A percentile compares a stretch with the other conserved stretches of the same genome.
These are phyloP conservation scores for Echinometra lucunter DNA, from an alignment of 53 echinoderm and acorn worm species.

Conservation along the genomic window DNA sequence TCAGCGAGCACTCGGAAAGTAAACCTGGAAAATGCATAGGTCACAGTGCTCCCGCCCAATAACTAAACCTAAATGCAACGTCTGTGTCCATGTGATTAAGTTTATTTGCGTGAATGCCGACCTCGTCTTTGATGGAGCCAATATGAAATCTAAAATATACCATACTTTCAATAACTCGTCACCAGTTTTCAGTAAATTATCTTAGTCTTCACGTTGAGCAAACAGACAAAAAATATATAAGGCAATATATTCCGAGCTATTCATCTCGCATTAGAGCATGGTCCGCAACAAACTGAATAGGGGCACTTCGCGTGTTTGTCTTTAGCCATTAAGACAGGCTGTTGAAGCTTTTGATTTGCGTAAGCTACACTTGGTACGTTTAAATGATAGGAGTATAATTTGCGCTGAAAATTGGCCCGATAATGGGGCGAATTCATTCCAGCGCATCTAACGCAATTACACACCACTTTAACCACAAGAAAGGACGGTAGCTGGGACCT, in stretches of 20 bases:
- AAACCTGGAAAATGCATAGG: too few relatives aligned
- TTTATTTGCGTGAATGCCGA: background rate
- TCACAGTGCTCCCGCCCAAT: too few relatives aligned
- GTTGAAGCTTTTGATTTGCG: background rate
- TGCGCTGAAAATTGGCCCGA: constrained; percentile 15
- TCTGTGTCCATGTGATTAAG: too few relatives aligned
- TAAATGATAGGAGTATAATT: constrained; percentile 22
- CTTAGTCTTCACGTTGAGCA: background rate
- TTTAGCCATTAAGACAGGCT: constrained; percentile 35
- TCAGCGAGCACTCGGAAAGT: too few relatives aligned
- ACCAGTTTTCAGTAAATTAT: background rate
- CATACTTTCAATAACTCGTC: constrained; percentile 15
- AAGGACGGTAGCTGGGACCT: background rate
- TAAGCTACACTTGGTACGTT: background rate
- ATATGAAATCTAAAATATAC: background rate
- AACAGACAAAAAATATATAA: constrained; percentile 1
- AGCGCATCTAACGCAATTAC: constrained; percentile 47
- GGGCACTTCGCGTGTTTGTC: constrained; percentile 37
- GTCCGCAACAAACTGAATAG: constrained; percentile 38
- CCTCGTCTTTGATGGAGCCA: background rate
- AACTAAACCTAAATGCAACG: too few relatives aligned
- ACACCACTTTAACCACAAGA: constrained; percentile 12
- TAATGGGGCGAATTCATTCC: constrained; percentile 28
- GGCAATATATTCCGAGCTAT: background rate
- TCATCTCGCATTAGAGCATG: constrained; percentile 17